Evolutionary conservation across 2,113 vertebrate genomes (phyloP).

Genomic region (Macroglossus sobrinus): DNA sequence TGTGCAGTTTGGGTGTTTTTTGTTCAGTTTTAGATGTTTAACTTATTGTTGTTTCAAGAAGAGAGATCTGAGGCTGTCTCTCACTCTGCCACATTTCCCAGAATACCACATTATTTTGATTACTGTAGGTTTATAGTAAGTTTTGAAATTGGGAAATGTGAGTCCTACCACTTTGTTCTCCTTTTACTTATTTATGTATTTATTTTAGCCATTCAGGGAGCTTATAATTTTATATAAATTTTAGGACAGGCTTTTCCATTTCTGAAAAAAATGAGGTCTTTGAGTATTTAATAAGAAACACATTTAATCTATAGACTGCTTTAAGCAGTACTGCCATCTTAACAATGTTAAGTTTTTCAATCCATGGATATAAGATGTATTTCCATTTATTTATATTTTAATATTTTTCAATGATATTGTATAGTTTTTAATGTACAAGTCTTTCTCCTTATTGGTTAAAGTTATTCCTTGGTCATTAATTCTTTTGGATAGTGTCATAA

Average conservation of each 20-base stretch:
- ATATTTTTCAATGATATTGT: background rate
- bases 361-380: background rate
- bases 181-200: background rate
- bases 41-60: no score
- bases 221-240: background rate
- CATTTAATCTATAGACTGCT: background rate
- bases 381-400: conserved; percentile 14
- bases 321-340: background rate
- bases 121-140: background rate
- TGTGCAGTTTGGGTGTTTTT: no score
- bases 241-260: background rate
- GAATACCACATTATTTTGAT: background rate
- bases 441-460: background rate
- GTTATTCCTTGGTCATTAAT: background rate
- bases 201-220: background rate
- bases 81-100: no score
- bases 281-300: conserved; percentile 6
- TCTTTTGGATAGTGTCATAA: conserved; percentile 7
- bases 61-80: no score
- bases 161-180: background rate
- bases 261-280: background rate
- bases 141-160: background rate
- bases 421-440: background rate
- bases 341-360: background rate
- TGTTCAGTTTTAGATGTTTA: no score